A percentile compares a stretch with the other conserved stretches of the same genome.
These are phyloP conservation scores for Melanchra persicariae DNA, from an alignment of 2,888 invertebrate species.

Conservation along the genomic window DNA sequence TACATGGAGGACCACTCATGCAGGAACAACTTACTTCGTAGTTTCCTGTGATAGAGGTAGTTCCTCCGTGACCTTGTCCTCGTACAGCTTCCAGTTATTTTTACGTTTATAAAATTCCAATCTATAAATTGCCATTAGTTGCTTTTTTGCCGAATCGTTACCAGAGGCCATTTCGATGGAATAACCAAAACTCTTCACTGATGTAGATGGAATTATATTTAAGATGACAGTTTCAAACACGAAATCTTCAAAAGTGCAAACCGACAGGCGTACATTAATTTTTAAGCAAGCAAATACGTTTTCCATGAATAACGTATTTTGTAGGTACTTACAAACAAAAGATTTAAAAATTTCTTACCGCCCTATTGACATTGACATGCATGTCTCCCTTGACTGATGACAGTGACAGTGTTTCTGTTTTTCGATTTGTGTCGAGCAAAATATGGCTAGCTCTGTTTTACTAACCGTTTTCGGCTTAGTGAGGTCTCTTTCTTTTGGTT, in stretches of 20 bases:
- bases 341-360: slow-evolving; percentile 49
- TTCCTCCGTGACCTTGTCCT: slow-evolving; percentile 6
- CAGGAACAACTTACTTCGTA: slow-evolving; percentile 6
- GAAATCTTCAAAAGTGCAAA: neutral
- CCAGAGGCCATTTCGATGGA: slow-evolving; percentile 33
- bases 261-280: slow-evolving; percentile 5
- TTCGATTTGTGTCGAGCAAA: neutral
- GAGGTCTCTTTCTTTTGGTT: neutral
- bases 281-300: slow-evolving; percentile 8
- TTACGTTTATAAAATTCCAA: slow-evolving; percentile 81
- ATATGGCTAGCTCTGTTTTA: neutral
- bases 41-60: neutral
- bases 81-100: slow-evolving; percentile 76
- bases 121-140: slow-evolving; percentile 75
- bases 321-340: slow-evolving; percentile 50
- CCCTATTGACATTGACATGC: slow-evolving; percentile 27
- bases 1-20: neutral
- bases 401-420: slow-evolving; percentile 5
- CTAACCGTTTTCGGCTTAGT: neutral
- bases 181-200: slow-evolving; percentile 1
- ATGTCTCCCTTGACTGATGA: neutral
- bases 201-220: too few species aligned
- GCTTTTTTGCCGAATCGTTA: slow-evolving; percentile 51
- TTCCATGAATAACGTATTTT: neutral
- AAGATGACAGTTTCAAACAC: too few species aligned